Evolutionary conservation across 2,797 vertebrate species (phyloP).

Genomic region (Anguilla pacifica): DNA sequence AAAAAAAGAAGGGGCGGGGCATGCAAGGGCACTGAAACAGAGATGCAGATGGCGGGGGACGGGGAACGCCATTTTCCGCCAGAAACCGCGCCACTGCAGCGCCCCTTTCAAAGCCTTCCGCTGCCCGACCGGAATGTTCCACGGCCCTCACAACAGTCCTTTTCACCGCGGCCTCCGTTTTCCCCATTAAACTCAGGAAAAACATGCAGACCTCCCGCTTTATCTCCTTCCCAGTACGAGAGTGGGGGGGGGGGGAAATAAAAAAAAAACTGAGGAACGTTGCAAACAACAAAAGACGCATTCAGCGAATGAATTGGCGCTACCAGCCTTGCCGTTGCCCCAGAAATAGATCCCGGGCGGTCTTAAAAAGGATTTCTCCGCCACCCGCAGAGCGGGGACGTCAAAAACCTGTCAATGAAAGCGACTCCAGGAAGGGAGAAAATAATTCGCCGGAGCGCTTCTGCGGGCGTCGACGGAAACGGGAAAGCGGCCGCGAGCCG

Average conservation of each 20-base stretch:
- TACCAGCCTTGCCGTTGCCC: neutral
- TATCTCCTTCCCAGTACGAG: neutral
- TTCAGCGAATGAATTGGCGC: neutral
- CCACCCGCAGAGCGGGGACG: neutral
- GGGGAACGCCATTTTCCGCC: too few species aligned
- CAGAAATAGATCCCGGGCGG: neutral
- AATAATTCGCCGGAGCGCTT: constrained; percentile 6
- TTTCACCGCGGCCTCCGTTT: neutral
- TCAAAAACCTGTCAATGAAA: constrained; percentile 8
- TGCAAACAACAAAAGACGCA: neutral
- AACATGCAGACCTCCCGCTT: neutral
- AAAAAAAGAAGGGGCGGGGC: too few species aligned
- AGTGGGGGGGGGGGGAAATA: neutral
- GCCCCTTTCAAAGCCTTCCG: too few species aligned
- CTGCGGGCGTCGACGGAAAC: neutral
- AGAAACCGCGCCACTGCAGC: too few species aligned
- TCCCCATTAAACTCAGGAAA: neutral
- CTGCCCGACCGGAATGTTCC: neutral
- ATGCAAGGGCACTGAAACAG: too few species aligned
- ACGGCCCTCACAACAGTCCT: neutral
- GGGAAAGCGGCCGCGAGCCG: neutral
- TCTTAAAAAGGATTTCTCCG: constrained; percentile 3
- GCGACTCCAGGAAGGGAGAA: neutral
- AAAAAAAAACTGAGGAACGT: neutral
- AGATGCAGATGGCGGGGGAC: too few species aligned